phyloP scores from a whole-genome alignment of 1,140 invertebrate species.

The Amphibalanus amphitrite region DNA sequence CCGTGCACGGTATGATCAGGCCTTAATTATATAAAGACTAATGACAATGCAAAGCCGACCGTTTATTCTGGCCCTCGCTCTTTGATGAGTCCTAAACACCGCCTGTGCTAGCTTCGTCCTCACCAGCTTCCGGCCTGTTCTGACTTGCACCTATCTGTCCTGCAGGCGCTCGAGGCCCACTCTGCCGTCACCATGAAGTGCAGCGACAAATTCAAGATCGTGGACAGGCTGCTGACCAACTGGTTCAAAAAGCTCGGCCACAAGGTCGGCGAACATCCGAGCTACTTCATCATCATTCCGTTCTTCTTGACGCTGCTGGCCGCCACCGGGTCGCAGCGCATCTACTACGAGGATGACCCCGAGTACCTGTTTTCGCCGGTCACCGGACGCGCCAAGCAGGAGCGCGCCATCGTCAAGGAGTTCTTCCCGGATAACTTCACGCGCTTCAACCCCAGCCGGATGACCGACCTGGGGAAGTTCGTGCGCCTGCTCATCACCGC shows the following conservation, averaged over 20 bases:
- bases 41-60: no score
- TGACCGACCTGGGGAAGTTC: conserved; percentile 59
- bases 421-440: conserved; percentile 79
- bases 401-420: conserved; percentile 62
- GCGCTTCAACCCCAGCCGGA: conserved; percentile 62
- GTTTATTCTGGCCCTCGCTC: no score
- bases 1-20: no score
- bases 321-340: conserved; percentile 58
- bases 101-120: no score
- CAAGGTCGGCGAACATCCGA: conserved; percentile 58
- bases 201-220: conserved; percentile 12
- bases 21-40: no score
- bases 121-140: no score
- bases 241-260: conserved; percentile 64
- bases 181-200: conserved; percentile 5
- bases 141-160: no score
- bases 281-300: conserved; percentile 75
- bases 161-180: no score
- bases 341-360: conserved; percentile 76
- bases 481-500: conserved; percentile 57
- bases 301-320: conserved; percentile 58
- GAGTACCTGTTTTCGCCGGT: conserved; percentile 81
- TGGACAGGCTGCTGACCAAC: conserved; percentile 38
- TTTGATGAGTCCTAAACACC: no score
- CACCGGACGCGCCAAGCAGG: conserved; percentile 49